Percentiles rank a stretch among this genome's conserved stretches.
Conservation (phyloP, 2,797 vertebrate species). For the Manis javanica region DNA sequence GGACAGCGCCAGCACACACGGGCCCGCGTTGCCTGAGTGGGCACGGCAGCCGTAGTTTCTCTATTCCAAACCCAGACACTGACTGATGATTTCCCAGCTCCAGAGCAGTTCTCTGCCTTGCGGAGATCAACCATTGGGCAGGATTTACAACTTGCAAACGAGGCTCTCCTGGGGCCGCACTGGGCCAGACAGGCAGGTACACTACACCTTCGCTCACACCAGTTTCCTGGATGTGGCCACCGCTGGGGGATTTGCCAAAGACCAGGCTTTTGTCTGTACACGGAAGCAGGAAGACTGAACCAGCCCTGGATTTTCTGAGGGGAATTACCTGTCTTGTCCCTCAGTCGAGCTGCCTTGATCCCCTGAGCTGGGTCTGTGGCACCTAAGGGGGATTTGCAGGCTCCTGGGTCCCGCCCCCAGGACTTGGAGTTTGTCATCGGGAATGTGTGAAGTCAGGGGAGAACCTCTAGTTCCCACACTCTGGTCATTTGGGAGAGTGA, state of each 20-base stretch:
- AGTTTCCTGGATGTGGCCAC: background rate
- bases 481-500: background rate
- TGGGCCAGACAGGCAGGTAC: background rate
- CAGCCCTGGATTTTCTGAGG: rapidly evolving
- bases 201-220: rapidly evolving
- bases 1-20: rapidly evolving
- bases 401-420: background rate
- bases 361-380: background rate
- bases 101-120: background rate
- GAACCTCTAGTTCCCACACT: rapidly evolving
- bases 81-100: background rate
- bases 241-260: too few species aligned
- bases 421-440: background rate
- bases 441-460: rapidly evolving
- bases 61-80: background rate
- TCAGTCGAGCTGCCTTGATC: rapidly evolving
- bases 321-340: background rate
- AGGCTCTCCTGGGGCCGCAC: background rate
- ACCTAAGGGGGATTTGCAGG: background rate
- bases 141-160: background rate
- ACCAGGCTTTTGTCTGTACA: background rate
- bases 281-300: background rate
- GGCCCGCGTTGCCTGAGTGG: background rate
- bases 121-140: background rate
- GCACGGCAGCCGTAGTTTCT: rapidly evolving